Evolutionary conservation across 2,888 invertebrate species (phyloP).

Genomic region (Phortica magna): DNA sequence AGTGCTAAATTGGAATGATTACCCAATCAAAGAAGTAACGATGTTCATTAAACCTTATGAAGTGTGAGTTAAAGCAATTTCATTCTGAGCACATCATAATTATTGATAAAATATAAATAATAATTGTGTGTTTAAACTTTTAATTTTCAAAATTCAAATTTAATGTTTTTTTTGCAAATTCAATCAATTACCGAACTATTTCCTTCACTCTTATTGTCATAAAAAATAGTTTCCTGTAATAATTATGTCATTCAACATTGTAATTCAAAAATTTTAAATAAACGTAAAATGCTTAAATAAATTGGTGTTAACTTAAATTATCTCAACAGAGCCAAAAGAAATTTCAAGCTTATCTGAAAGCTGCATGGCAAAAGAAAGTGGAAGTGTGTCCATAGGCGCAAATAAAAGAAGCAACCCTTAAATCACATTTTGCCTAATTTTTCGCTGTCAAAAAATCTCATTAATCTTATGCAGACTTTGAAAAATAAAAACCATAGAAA

Average conservation of each 20-base stretch:
- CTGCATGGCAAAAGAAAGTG: neutral
- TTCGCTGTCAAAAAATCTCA: conserved; percentile 76
- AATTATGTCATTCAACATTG: conserved; percentile 43
- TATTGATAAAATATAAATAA: neutral
- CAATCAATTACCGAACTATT: neutral
- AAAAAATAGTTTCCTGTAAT: neutral
- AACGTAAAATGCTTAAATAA: conserved; percentile 52
- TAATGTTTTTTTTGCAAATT: neutral
- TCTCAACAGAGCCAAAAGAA: conserved; percentile 1
- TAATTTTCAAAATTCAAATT: neutral
- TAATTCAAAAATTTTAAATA: neutral
- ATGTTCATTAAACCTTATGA: too few relatives aligned
- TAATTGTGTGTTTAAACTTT: neutral
- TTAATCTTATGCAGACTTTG: conserved; percentile 65
- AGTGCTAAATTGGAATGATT: too few relatives aligned
- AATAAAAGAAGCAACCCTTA: conserved; percentile 60
- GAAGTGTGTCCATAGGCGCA: neutral
- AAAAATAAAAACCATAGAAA: neutral
- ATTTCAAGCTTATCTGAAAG: conserved; percentile 22
- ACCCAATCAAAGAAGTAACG: too few relatives aligned
- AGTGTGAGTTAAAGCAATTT: too few relatives aligned
- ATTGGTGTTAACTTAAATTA: conserved; percentile 53
- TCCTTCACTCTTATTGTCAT: neutral
- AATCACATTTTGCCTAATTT: conserved; percentile 75
- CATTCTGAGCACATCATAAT: too few relatives aligned